A percentile compares a stretch with the other conserved stretches of the same genome.
phyloP scores from a whole-genome alignment of 2,113 vertebrate genomes.

The Prolemur simus region DNA sequence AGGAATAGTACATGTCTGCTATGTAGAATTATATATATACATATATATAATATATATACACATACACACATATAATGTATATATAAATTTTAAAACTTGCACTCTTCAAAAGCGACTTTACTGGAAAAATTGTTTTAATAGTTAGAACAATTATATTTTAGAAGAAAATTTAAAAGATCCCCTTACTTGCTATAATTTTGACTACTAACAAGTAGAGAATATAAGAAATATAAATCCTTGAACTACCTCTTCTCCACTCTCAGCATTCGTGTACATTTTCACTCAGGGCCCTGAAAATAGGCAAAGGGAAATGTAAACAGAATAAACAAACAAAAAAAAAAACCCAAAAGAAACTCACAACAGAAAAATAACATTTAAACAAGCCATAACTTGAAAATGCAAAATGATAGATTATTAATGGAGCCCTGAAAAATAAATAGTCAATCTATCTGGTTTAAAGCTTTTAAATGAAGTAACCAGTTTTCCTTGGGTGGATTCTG shows the following conservation, averaged over 20 bases:
- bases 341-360: not conserved
- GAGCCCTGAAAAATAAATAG: slow-evolving; percentile 7
- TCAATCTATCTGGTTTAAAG: not conserved
- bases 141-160: not conserved
- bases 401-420: not conserved
- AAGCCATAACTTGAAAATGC: not conserved
- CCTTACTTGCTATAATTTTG: slow-evolving; percentile 11
- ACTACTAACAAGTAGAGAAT: not conserved
- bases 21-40: not conserved
- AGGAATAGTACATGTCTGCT: not conserved
- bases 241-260: not conserved
- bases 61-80: not conserved
- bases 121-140: not conserved
- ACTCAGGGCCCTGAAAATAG: not conserved
- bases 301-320: not conserved
- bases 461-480: slow-evolving; percentile 3
- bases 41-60: not conserved
- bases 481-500: slow-evolving; percentile 4
- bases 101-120: not conserved
- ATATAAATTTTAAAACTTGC: not conserved
- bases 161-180: not conserved
- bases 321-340: not conserved
- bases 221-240: not conserved
- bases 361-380: not conserved
- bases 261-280: not conserved